A percentile compares a stretch with the other conserved stretches of the same genome.
phyloP scores from a whole-genome alignment of 2,113 vertebrate genomes.

The Mustela lutreola region DNA sequence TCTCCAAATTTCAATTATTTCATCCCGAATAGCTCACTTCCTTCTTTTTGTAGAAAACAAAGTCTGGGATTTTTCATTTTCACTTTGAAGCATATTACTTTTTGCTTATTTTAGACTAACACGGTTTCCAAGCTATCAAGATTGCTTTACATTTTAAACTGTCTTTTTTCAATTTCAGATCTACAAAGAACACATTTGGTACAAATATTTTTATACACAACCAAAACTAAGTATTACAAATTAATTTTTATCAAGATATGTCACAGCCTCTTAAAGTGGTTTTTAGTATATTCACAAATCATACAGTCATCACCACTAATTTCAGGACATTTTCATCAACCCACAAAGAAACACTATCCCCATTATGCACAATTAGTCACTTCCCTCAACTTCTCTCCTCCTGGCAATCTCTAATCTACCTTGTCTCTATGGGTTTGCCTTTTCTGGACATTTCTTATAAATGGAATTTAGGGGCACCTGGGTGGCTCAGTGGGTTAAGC shows the following conservation, averaged over 20 bases:
- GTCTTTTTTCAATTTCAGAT: conserved; percentile 22
- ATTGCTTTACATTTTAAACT: conserved; percentile 17
- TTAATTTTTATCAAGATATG: conserved; percentile 7
- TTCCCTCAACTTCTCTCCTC: neutral
- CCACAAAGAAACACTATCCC: neutral
- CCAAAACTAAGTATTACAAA: conserved; percentile 29
- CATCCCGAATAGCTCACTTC: neutral
- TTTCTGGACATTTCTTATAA: conserved; percentile 32
- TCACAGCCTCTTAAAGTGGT: neutral
- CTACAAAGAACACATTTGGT: neutral
- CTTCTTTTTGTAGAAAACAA: conserved; percentile 44
- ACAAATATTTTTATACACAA: conserved; percentile 29
- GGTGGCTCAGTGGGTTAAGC: too few relatives aligned
- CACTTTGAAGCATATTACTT: conserved; percentile 42
- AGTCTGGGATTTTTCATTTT: conserved; percentile 7
- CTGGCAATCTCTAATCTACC: neutral
- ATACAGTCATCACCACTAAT: neutral
- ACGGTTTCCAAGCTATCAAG: neutral
- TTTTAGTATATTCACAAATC: conserved; percentile 21
- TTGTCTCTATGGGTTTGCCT: neutral
- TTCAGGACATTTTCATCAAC: conserved; percentile 55
- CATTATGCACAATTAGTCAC: neutral
- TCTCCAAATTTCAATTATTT: conserved; percentile 33
- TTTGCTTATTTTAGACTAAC: conserved; percentile 34
- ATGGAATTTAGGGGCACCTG: neutral